Conservation (phyloP, 2,888 invertebrate species). For the Smittia sp. region DNA sequence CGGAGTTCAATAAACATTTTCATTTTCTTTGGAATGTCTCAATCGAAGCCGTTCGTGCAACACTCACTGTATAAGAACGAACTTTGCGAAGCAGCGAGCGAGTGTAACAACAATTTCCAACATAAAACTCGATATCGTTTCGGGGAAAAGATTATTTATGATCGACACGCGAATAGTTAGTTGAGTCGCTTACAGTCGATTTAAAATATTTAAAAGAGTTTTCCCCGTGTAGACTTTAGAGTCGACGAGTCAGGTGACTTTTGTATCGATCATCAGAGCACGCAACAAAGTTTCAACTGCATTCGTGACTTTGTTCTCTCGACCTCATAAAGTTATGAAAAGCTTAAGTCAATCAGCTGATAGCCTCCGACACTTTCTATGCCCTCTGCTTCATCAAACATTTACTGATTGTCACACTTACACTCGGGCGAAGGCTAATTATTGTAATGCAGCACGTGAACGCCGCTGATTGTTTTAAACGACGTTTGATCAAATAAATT, state of each 20-base stretch:
- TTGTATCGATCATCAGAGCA: neutral
- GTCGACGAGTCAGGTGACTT: neutral
- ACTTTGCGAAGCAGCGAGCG: neutral
- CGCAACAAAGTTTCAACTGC: neutral
- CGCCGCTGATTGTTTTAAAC: neutral
- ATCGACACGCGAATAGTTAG: constrained; percentile 7
- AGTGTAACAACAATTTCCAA: constrained; percentile 6
- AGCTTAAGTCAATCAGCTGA: neutral
- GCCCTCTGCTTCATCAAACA: neutral
- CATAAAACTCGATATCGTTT: neutral
- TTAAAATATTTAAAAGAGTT: constrained; percentile 4
- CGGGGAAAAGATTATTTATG: neutral
- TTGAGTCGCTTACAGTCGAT: neutral
- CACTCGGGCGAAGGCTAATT: neutral
- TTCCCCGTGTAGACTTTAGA: neutral
- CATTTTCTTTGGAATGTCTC: neutral
- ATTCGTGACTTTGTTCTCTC: neutral
- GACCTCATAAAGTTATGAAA: neutral
- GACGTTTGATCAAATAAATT: no score
- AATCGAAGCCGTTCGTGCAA: neutral
- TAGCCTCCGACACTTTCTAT: neutral
- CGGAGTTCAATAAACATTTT: neutral
- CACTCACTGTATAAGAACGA: neutral
- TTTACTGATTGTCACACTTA: constrained; percentile 1
- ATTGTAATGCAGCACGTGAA: neutral